These are phyloP conservation scores for Dissostichus mawsoni DNA, from an alignment of 2,113 vertebrate genomes.

Conservation along the genomic window DNA sequence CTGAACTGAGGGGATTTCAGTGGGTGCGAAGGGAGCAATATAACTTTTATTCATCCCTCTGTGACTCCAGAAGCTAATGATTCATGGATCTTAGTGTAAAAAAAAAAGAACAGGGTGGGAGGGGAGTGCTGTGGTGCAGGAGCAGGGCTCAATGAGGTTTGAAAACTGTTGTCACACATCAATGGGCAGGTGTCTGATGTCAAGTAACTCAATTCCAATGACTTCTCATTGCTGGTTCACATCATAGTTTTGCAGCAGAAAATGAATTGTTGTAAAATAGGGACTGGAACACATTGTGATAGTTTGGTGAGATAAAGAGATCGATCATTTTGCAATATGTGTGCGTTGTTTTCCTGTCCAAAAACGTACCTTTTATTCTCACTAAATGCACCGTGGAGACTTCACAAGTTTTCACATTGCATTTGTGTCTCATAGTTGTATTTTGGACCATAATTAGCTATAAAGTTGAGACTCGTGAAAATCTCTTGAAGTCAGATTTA, in stretches of 20 bases:
- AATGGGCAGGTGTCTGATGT: constrained; percentile 77
- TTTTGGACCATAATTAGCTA: background rate
- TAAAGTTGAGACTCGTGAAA: background rate
- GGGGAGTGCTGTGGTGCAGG: constrained; percentile 54
- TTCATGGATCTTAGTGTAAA: constrained; percentile 75
- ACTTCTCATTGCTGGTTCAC: constrained; percentile 69
- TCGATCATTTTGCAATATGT: constrained; percentile 14
- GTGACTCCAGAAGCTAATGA: constrained; percentile 79
- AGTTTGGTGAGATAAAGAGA: constrained; percentile 25
- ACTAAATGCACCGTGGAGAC: background rate
- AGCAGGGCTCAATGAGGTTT: constrained; percentile 79
- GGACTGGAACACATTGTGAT: constrained; percentile 29
- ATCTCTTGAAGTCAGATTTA: background rate
- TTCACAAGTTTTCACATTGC: background rate
- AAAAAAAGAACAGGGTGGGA: constrained; percentile 4
- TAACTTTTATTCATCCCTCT: constrained; percentile 76
- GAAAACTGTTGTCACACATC: constrained; percentile 81
- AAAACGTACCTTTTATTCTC: too few species aligned
- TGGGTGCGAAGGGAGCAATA: constrained; percentile 69
- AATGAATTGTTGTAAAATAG: constrained; percentile 28
- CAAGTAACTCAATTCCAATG: constrained; percentile 78
- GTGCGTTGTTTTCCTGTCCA: background rate
- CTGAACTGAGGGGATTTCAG: constrained; percentile 74
- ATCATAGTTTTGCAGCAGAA: constrained; percentile 13
- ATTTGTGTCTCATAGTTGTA: background rate